Evolutionary conservation across 2,888 invertebrate genomes (phyloP), one percentile per base, ranked within the genome.

Genomic region (Himalopsyche tibetana): DNA sequence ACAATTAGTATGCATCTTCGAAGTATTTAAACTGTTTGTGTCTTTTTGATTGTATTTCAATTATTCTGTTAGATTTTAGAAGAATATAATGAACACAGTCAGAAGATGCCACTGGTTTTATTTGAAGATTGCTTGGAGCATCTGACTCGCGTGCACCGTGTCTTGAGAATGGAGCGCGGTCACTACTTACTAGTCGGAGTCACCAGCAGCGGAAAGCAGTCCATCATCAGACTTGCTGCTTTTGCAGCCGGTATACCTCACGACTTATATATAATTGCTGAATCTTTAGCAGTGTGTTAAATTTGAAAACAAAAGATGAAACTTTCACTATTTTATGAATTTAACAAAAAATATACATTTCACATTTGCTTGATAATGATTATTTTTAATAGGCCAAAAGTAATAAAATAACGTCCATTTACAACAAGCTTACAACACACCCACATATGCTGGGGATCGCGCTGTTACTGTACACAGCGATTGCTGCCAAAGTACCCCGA

Each of bases 51-150:
- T 9, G 9, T 45, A 45, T 36, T 12, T 40, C 45, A 12, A 56
- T 84, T 11, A 80, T 56, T 84, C 15, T 87, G 88, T 0, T 89
- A 96, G 96, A 97, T 98, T 88, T 91, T 98, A 79, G 97, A 97
- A 89, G 96, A 98, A 89, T 98, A 96, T 91, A 97, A 96, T 90
- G 97, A 97, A 89, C 94, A 94, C 40, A 93, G 94, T 82, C 93
- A 93, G 87, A 95, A 96, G 90, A 93, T 98, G 92, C 95, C 95
- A 40, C 94, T 98, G 89, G 98, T 98, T 0, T 93, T 98, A 40
- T 98, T 98, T 90, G 97, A 98, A 90, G 98, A 98, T 90, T 98
- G 98, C 74, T 92, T 98, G 83, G 98, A 98, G 90, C 98, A 99
- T 91, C 91, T 98, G 90, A 98, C 97, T 0, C 94, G 98, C 80